Percentiles rank a stretch among this genome's conserved stretches.
phyloP scores from a whole-genome alignment of 2,797 vertebrate genomes.

The Syncerus caffer region DNA sequence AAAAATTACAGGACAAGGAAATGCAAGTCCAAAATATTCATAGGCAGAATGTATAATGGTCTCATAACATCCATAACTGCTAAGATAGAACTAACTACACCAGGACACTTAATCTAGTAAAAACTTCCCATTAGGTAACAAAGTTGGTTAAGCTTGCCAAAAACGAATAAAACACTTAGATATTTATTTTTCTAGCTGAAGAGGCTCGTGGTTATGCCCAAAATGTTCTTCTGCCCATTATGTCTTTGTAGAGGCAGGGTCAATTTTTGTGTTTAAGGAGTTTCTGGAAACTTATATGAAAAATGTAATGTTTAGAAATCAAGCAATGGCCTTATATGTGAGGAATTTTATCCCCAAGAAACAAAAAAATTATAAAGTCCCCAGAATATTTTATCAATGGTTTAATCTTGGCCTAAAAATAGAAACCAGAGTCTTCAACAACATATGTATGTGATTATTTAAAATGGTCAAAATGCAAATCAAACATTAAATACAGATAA shows the following conservation, averaged over 20 bases:
- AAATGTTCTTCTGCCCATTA: conserved; percentile 47
- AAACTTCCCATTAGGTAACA: not conserved
- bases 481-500: conserved; percentile 1
- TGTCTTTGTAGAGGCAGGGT: conserved; percentile 31
- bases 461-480: not conserved
- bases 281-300: conserved; percentile 55
- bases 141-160: not conserved
- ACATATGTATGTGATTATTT: not conserved
- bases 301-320: conserved; percentile 55
- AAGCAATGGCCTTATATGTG: conserved; percentile 28
- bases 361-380: conserved; percentile 7
- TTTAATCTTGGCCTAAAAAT: conserved; percentile 56
- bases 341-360: conserved; percentile 58
- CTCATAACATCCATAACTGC: not conserved
- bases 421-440: not conserved
- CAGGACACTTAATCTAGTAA: not conserved
- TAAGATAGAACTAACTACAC: not conserved
- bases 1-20: conserved; percentile 51
- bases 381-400: conserved; percentile 9
- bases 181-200: conserved; percentile 63
- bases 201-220: not conserved
- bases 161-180: conserved; percentile 50
- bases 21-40: not conserved
- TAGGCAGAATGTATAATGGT: not conserved
- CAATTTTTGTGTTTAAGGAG: conserved; percentile 65